Base-by-base conservation (phyloP, 2,888 invertebrate genomes). In the Acleris literana region DNA sequence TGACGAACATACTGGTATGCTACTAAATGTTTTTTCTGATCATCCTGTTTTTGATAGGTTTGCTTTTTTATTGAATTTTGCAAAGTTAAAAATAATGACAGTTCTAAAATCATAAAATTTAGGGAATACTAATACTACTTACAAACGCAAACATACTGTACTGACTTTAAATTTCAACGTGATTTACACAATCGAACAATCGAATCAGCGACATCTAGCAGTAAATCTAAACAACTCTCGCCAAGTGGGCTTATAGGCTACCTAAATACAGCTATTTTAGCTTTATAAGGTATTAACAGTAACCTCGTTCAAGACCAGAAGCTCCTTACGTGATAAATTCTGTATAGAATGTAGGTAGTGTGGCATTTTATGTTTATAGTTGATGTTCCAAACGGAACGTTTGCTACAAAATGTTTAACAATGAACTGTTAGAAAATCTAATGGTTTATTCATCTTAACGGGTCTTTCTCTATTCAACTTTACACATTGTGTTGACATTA, bases 361-460 rank as follows among this genome's bases (percentile, higher is more conserved):
- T 17, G 17, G 39, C 39, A 13, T 39, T 46, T 46, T 1, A 46
- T 0, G 6, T 6, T 46, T 1, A n/a, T 4, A 46, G 4, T n/a
- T 2, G 46, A 17, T 46, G 46, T n/a, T 20, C 25, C 55, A 60
- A 54, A 18, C 49, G 9, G 22, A 39, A 39, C 29, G 57, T 55
- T 56, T 22, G 57, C 46, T 11, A 48, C 59, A 54, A 64, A 60
- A 61, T n/a, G 60, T 56, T 29, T 52, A 22, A 61, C 65, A 65
- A 61, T 61, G 51, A 20, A 11, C 29, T 43, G 18, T 18, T 20
- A 29, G 59, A 20, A 39, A 43, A 53, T 17, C 60, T 56, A 43
- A 51, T 61, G 60, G 51, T 52, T 56, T 65, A 65, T 65, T 56
- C 65, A 61, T 61, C 44, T 44, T 5, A 60, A 43, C 51, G 44